Base-by-base conservation (phyloP, 2,797 vertebrate genomes). In the Fistularia tabacaria region DNA sequence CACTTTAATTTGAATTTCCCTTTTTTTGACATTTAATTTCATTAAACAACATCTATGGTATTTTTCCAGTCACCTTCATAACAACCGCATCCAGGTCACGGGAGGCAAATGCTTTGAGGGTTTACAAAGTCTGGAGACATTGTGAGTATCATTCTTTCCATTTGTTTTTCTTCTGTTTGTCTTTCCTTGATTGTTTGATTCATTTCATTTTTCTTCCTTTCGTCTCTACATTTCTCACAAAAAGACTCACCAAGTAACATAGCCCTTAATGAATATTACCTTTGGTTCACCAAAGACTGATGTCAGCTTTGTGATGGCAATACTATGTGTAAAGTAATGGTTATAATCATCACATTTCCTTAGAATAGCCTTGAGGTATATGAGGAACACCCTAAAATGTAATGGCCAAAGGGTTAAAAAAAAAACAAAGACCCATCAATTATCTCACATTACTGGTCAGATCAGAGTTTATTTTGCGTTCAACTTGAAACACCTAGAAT, bases 31-130 rank as follows among this genome's bases (percentile, higher is more conserved):
- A 64, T 36, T 54, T 36, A 1, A 52, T 62, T 67, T 66, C 57
- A 48, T 54, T 66, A 14, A 67, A 70, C 66, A 73, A 77, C 76
- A 49, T 64, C 49, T 77, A 64, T 79, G 61, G 41, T 8, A 3
- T 54, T 80, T 70, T 55, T 62, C 59, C 89, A 98, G 96, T 64
- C 96, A 98, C 83, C 93, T 98, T 74, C 96, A 97, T 79, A 98
- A 98, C 92, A 98, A 98, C 87, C 90, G 87, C 69, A 96, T 98
- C 89, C 91, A 92, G 75, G 93, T 80, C 60, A 90, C 97, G 81
- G 95, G 92, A 50, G 83, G 88, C 57, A 93, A 92, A 10, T 93
- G 95, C 82, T 96, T 98, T 37, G 94, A 96, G 73, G 96, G 96
- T 73, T 91, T 98, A 74, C 91, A 91, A 76, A 96, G 89, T 80